These are phyloP conservation scores for Denticeps clupeoides DNA, from an alignment of 2,797 vertebrate genomes.

Conservation along the genomic window DNA sequence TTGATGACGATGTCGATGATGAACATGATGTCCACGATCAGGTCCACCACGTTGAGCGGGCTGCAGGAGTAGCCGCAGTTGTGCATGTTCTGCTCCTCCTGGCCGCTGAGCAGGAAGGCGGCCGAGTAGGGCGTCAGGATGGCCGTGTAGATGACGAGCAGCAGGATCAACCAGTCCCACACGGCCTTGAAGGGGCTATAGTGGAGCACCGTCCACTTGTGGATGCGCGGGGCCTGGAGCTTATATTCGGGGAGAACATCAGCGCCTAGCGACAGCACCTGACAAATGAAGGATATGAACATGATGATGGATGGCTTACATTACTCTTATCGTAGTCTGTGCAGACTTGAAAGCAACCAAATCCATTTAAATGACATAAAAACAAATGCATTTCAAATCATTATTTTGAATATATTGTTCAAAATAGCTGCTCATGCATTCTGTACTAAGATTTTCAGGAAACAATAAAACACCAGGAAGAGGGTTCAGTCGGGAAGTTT, in stretches of 20 bases:
- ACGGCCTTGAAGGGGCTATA: conserved; percentile 96
- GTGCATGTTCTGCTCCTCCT: conserved; percentile 46
- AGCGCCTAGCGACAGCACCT: conserved; percentile 90
- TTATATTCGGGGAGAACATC: conserved; percentile 94
- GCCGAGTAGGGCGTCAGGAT: conserved; percentile 91
- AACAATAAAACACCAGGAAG: too few species aligned
- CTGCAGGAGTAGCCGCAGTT: conserved; percentile 80
- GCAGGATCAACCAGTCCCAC: conserved; percentile 95
- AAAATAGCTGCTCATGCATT: too few species aligned
- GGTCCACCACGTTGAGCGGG: conserved; percentile 85
- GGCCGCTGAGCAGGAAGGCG: conserved; percentile 79
- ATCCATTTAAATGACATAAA: too few species aligned
- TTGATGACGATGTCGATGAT: conserved; percentile 97
- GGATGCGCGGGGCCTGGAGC: conserved; percentile 90
- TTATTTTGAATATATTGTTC: too few species aligned
- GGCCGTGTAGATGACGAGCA: conserved; percentile 93
- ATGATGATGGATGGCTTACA: too few species aligned
- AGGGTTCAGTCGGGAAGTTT: too few species aligned
- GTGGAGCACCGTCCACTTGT: conserved; percentile 93
- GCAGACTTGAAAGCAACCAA: too few species aligned
- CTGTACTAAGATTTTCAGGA: too few species aligned
- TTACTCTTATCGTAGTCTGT: too few species aligned
- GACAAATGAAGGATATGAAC: conserved; percentile 13
- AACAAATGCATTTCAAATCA: too few species aligned
- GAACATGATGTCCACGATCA: conserved; percentile 97